Base-by-base conservation (phyloP, 2,888 invertebrate genomes). In the Cosmia pyralina region DNA sequence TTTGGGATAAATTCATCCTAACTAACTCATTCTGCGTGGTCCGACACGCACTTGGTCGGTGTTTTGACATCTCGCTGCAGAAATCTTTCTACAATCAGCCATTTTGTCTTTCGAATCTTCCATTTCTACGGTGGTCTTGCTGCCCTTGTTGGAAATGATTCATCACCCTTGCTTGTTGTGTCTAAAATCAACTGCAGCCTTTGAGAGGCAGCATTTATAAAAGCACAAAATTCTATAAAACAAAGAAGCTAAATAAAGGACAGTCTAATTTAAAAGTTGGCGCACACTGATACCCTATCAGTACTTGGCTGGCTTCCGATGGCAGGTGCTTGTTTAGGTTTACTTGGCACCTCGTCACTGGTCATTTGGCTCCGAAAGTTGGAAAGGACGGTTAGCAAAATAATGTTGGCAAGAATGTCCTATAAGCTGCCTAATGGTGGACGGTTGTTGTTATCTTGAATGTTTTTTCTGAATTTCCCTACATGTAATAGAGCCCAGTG, bases 231-330 rank as follows among this genome's bases (percentile, higher is more conserved):
- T 13, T 11, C n/a, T 46, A 10, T 41, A 46, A 46, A 46, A 15
- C 15, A 3, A 46, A 10, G 3, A 11, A 44, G 44, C 44, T 3
- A n/a, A 52, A 67, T 69, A 64, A 55, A 67, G 46, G 63, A 41
- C 65, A 67, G 69, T 88, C 74, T 92, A 91, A 93, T 93, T 92
- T 92, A 87, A 92, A 92, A 91, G 85, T 93, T 94, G 93, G 93
- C 92, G 80, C 86, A 62, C 74, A 84, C 79, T 86, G 78, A 81
- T 79, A 71, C 81, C 69, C 70, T 85, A 85, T 80, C 79, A 79
- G 82, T 85, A 90, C 87, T 90, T 90, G 90, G 92, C 92, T 77
- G 74, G 85, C 71, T 84, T 77, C 77, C 86, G 84, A 80, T 85
- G 81, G 86, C 93, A 94, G 93, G 93, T 93, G 92, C 82, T 86